Evolutionary conservation across 2,797 vertebrate species (phyloP).

Genomic region (Falco berigora): DNA sequence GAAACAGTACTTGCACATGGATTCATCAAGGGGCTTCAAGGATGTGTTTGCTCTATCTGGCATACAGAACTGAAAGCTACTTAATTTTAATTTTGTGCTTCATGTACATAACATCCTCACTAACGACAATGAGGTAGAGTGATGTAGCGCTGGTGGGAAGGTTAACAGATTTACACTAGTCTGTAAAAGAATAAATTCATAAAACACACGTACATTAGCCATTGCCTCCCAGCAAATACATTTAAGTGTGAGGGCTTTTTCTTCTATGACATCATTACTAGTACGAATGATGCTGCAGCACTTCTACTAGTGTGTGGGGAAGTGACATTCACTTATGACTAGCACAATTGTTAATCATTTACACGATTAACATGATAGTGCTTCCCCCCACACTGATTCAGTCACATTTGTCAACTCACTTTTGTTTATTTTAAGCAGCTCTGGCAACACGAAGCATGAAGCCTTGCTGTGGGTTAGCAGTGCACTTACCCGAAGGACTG

Average conservation of each 20-base stretch:
- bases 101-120: neutral
- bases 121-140: neutral
- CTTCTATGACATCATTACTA: neutral
- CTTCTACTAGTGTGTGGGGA: neutral
- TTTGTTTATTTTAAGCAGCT: constrained; percentile 13
- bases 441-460: neutral
- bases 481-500: neutral
- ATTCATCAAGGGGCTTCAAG: neutral
- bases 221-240: neutral
- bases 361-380: neutral
- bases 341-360: neutral
- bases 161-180: neutral
- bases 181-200: neutral
- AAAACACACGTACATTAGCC: neutral
- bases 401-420: neutral
- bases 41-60: neutral
- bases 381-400: neutral
- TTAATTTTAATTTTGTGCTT: neutral
- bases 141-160: neutral
- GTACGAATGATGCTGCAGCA: neutral
- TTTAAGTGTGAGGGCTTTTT: neutral
- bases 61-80: neutral
- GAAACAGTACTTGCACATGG: neutral
- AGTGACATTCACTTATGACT: neutral
- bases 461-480: neutral